Evolutionary conservation across 2,797 vertebrate genomes (phyloP).

Genomic region (Perodicticus potto): DNA sequence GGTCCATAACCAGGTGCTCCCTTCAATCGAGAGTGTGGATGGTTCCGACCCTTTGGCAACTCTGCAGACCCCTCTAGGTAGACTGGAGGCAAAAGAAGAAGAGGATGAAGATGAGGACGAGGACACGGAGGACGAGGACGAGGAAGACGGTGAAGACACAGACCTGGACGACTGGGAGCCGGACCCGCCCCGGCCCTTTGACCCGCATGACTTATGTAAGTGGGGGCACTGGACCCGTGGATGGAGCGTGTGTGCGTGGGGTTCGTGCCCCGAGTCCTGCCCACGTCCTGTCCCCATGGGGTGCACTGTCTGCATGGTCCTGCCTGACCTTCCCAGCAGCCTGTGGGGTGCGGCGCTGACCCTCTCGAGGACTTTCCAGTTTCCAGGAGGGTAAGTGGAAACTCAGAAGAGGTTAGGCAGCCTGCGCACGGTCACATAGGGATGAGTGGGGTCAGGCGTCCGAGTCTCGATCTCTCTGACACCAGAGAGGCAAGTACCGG

Average conservation of each 20-base stretch:
- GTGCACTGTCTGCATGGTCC: fast-evolving
- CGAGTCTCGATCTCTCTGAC: not conserved
- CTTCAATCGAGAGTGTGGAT: constrained; percentile 91
- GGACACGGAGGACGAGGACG: constrained; percentile 90
- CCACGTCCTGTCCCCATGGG: fast-evolving
- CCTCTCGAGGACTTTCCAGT: not conserved
- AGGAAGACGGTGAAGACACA: constrained; percentile 92
- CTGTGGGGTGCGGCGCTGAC: not conserved
- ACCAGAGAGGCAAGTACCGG: not conserved
- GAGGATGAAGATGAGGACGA: constrained; percentile 95
- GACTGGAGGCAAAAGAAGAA: constrained; percentile 93
- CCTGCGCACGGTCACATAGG: not conserved
- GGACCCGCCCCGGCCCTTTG: constrained; percentile 93
- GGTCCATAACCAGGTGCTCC: constrained; percentile 91
- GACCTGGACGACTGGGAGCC: constrained; percentile 98
- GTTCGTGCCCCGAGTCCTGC: fast-evolving
- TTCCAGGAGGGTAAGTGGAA: not conserved
- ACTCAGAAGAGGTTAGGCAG: not conserved
- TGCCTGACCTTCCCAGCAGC: not conserved
- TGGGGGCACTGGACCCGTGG: not conserved
- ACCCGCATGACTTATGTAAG: constrained; percentile 97
- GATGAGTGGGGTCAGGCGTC: not conserved
- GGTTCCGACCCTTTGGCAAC: constrained; percentile 90
- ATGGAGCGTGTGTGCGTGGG: not conserved
- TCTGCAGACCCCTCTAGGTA: constrained; percentile 90